These are phyloP conservation scores for Ploceus nigricollis DNA, from an alignment of 2,113 vertebrate species.

Conservation along the genomic window DNA sequence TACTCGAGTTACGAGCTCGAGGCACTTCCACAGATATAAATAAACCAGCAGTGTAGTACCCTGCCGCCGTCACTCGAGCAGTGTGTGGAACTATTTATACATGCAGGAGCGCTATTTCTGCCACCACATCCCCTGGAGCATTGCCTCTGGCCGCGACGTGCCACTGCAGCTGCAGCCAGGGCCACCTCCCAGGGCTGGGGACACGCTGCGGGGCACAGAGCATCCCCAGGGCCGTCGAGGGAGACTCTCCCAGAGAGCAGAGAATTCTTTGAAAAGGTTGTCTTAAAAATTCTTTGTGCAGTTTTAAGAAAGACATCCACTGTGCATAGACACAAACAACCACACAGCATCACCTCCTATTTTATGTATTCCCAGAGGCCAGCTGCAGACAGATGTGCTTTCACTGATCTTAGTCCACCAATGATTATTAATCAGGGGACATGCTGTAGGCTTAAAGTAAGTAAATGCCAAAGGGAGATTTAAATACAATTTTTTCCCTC, in stretches of 20 bases:
- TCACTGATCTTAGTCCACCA: not conserved
- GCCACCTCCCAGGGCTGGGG: fast-evolving
- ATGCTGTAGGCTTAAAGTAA: not conserved
- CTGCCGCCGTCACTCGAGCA: not conserved
- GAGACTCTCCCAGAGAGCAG: not conserved
- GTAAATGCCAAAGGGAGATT: not conserved
- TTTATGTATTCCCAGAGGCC: not conserved
- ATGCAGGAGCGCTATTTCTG: not conserved
- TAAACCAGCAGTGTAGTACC: not conserved
- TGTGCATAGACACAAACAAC: fast-evolving
- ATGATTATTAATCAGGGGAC: not conserved
- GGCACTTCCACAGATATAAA: not conserved
- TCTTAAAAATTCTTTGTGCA: not conserved
- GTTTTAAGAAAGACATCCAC: not conserved
- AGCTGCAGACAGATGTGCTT: not conserved
- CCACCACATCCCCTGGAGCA: fast-evolving
- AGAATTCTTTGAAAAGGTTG: not conserved
- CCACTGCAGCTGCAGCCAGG: fast-evolving
- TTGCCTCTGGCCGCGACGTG: fast-evolving
- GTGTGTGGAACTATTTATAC: not conserved
- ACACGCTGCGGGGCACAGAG: fast-evolving
- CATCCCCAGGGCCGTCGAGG: fast-evolving
- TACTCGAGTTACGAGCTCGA: not conserved
- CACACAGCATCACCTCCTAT: not conserved
- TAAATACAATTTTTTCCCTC: not conserved